Conservation (phyloP, 2,113 vertebrate species). For the Sardina pilchardus region DNA sequence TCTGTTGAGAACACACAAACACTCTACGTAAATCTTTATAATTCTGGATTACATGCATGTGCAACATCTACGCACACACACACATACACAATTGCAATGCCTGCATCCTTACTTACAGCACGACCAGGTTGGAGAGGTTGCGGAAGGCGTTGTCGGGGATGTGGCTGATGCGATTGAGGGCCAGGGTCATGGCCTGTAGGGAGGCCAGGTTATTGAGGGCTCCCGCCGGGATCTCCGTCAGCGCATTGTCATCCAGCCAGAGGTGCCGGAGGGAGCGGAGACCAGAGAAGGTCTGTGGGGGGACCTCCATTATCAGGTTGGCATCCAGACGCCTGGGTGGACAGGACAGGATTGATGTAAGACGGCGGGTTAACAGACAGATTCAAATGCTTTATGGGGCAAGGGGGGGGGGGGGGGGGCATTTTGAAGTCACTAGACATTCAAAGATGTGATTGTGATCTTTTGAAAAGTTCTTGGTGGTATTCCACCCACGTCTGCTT, state of each 20-base stretch:
- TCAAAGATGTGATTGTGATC: not conserved
- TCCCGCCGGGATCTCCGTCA: constrained; percentile 85
- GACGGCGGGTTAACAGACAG: not conserved
- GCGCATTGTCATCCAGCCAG: constrained; percentile 92
- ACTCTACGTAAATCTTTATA: not conserved
- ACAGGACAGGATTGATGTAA: constrained; percentile 8
- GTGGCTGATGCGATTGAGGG: constrained; percentile 88
- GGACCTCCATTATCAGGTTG: constrained; percentile 89
- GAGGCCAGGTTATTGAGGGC: constrained; percentile 83
- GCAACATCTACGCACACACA: not conserved
- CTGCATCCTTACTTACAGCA: constrained; percentile 79
- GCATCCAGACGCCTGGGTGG: constrained; percentile 87
- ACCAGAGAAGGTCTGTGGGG: constrained; percentile 82
- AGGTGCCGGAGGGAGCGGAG: constrained; percentile 87
- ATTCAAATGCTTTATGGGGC: constrained; percentile 2
- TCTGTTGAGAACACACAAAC: not conserved
- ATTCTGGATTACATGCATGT: not conserved
- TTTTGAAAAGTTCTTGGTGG: not conserved
- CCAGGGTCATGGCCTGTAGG: constrained; percentile 94
- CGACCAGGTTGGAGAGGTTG: constrained; percentile 92
- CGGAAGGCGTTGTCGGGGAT: constrained; percentile 89
- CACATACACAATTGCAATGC: not conserved
- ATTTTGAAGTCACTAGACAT: not conserved
- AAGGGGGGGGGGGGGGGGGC: constrained; percentile 49
- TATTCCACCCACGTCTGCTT: not conserved